Conservation (phyloP, 2,797 vertebrate genomes). For the Amniataba percoides region DNA sequence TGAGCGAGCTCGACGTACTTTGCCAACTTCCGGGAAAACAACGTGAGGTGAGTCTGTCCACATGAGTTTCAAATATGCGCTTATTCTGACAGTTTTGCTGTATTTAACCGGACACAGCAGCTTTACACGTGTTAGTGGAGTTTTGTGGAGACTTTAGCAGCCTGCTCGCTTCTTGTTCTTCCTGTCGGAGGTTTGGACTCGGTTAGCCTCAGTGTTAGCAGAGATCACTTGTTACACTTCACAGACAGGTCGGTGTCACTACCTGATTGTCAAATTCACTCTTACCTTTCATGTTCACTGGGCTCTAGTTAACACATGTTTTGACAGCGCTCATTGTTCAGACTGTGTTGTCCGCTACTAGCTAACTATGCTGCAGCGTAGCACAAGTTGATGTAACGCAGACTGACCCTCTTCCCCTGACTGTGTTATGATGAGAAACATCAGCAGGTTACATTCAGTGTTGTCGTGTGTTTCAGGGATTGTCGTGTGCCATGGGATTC, state of each 20-base stretch:
- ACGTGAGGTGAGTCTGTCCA: constrained; percentile 63
- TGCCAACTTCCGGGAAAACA: constrained; percentile 78
- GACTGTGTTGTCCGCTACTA: background rate
- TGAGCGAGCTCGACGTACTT: constrained; percentile 33
- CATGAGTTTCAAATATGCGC: constrained; percentile 15
- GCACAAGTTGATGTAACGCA: background rate
- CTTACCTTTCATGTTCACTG: background rate
- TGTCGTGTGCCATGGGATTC: constrained; percentile 89
- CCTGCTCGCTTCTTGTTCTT: accelerated
- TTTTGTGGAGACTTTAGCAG: background rate
- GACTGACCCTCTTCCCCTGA: too few species aligned
- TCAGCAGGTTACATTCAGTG: accelerated
- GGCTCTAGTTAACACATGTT: background rate
- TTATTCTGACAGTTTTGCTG: background rate
- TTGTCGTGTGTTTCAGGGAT: background rate
- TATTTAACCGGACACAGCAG: background rate
- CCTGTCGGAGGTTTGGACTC: background rate
- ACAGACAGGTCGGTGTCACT: background rate
- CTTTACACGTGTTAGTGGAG: accelerated
- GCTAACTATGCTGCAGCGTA: background rate
- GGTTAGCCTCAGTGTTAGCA: constrained; percentile 17
- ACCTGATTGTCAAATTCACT: background rate
- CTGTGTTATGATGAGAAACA: too few species aligned
- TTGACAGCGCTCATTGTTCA: background rate
- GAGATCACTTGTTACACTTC: background rate